Conservation (phyloP, 64 coral and sea anemone genomes). For the Exaiptasia diaphana region DNA sequence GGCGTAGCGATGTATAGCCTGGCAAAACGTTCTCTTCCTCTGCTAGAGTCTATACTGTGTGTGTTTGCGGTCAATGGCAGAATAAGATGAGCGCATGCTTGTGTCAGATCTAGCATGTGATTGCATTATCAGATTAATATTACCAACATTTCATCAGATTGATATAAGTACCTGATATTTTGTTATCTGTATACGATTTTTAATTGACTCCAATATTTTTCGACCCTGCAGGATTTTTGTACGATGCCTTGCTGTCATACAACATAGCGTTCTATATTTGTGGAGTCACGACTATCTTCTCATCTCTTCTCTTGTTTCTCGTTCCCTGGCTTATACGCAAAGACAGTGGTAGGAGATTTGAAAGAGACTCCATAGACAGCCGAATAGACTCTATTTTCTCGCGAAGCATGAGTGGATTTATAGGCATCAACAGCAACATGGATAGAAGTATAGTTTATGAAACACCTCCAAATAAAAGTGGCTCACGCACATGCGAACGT, state of each 20-base stretch:
- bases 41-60: not conserved
- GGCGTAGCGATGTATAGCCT: no score
- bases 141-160: no score
- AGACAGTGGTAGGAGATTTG: constrained; percentile 14
- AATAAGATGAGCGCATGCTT: no score
- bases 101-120: no score
- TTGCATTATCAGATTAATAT: no score
- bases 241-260: constrained; percentile 78
- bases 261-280: constrained; percentile 88
- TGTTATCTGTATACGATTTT: no score
- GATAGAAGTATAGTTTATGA: no score
- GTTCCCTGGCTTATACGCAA: constrained; percentile 74
- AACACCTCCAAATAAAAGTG: no score
- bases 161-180: no score
- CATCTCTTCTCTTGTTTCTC: constrained; percentile 78
- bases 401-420: constrained; percentile 10
- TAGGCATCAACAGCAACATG: not conserved
- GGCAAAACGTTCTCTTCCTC: not conserved
- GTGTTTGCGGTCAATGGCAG: no score
- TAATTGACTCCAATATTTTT: no score
- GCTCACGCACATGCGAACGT: no score
- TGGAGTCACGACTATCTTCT: constrained; percentile 52
- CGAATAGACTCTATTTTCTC: constrained; percentile 40
- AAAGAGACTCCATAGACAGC: constrained; percentile 50
- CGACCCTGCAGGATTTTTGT: constrained; percentile 52